Evolutionary conservation across 2,888 invertebrate species (phyloP).

Genomic region (Rhamphomyia laevipes): DNA sequence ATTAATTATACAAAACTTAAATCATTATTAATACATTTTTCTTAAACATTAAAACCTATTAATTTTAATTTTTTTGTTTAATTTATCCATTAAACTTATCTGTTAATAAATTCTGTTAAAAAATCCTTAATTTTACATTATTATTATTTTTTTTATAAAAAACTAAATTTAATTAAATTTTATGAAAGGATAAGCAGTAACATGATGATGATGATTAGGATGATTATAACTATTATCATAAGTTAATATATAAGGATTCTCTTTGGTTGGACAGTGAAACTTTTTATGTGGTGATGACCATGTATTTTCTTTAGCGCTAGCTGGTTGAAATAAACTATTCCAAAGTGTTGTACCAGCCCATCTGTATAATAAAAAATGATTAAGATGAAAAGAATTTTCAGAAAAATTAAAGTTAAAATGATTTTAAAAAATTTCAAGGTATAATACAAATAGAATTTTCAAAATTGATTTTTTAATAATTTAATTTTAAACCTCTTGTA

Average conservation of each 20-base stretch:
- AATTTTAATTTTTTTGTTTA: no score
- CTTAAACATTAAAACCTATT: no score
- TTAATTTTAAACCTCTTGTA: no score
- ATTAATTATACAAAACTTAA: no score
- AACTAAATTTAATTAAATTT: not conserved
- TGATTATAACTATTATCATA: constrained; percentile 16
- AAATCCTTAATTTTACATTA: no score
- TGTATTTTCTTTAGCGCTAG: constrained; percentile 34
- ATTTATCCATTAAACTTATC: no score
- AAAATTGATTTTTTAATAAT: no score
- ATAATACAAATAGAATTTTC: no score
- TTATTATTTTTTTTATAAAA: no score
- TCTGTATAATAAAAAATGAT: constrained; percentile 9
- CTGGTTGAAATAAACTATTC: constrained; percentile 43
- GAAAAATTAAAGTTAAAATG: not conserved
- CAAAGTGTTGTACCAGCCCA: constrained; percentile 41
- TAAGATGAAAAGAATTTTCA: not conserved
- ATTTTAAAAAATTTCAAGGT: not conserved
- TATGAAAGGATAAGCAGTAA: not conserved
- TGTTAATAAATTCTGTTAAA: no score
- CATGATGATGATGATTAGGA: not conserved
- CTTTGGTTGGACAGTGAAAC: constrained; percentile 40
- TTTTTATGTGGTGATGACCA: constrained; percentile 30
- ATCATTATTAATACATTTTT: no score
- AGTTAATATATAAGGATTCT: constrained; percentile 39